Base-by-base conservation (phyloP, 2,888 invertebrate genomes). In the Glyphotaelius pellucidus region DNA sequence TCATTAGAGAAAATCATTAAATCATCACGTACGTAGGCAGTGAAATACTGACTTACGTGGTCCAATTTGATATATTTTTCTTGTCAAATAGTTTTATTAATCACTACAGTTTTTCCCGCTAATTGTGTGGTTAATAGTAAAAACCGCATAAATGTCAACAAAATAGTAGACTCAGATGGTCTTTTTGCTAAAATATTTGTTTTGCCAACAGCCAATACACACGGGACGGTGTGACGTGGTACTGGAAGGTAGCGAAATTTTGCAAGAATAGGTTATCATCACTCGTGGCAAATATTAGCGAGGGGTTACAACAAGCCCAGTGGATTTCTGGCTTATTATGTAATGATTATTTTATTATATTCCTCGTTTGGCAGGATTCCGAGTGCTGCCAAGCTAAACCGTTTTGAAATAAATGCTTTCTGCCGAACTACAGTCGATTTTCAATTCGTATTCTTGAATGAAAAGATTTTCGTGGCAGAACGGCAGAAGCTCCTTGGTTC, bases 271-370 rank as follows among this genome's bases (percentile, higher is more conserved):
- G 67, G 67, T 67, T 67, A 67, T n/a, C 67, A 67, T 25, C n/a
- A 67, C 67, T n/a, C n/a, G 25, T 67, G 9, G n/a, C 67, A 67
- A 25, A 67, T 67, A 67, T 67, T 67, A n/a, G 7, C 67, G 9
- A 67, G 67, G 5, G 67, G 67, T n/a, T n/a, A 25, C 9, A 67
- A n/a, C 9, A n/a, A 67, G 25, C 67, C 67, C 67, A 67, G 67
- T 67, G 67, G 67, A 67, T 67, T 67, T 67, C 67, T 67, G 67
- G 67, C 67, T 67, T 67, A n/a, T n/a, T n/a, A 67, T 67, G 67
- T 67, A n/a, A 67, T n/a, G 25, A 25, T n/a, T 7, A 25, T 19
- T 67, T 67, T 15, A 67, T 25, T 14, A 42, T 42, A 2, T 42
- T 47, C 47, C 47, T 47, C 14, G 25, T 67, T 67, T 67, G 9